These are phyloP conservation scores for Saguinus imperator DNA, from an alignment of 2,113 vertebrate species.

Conservation along the genomic window DNA sequence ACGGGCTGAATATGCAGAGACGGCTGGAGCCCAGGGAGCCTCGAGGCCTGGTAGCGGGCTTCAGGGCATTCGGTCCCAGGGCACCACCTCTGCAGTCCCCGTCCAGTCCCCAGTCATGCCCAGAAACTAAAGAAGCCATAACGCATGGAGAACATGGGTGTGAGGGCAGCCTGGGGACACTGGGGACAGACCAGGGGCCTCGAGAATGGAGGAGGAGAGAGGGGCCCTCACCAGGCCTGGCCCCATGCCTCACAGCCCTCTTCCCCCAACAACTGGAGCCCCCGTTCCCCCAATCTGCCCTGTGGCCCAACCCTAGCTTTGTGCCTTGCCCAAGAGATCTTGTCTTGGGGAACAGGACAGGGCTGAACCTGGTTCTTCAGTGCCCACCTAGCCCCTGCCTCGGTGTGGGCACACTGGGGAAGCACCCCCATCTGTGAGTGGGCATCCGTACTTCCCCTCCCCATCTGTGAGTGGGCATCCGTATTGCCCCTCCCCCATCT, in stretches of 20 bases:
- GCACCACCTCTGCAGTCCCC: background rate
- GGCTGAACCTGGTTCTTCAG: background rate
- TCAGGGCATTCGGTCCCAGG: rapidly evolving
- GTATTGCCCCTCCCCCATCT: conserved; percentile 81
- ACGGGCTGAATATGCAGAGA: background rate
- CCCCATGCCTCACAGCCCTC: background rate
- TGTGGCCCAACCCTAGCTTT: background rate
- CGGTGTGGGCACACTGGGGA: background rate
- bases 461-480: background rate
- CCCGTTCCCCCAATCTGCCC: background rate
- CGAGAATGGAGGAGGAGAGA: no score
- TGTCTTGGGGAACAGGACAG: background rate
- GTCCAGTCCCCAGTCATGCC: background rate
- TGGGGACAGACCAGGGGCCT: background rate
- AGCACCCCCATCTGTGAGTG: no score
- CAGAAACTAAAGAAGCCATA: background rate
- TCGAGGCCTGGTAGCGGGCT: background rate
- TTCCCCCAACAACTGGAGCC: background rate
- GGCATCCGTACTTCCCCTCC: no score
- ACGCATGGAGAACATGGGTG: background rate
- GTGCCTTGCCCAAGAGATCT: background rate
- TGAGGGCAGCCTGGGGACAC: background rate
- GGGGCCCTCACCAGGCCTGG: background rate
- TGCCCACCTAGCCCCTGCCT: background rate
- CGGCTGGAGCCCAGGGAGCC: no score